These are phyloP conservation scores for Tetramorium parvispinum DNA, from an alignment of 1,140 invertebrate species.

Conservation along the genomic window DNA sequence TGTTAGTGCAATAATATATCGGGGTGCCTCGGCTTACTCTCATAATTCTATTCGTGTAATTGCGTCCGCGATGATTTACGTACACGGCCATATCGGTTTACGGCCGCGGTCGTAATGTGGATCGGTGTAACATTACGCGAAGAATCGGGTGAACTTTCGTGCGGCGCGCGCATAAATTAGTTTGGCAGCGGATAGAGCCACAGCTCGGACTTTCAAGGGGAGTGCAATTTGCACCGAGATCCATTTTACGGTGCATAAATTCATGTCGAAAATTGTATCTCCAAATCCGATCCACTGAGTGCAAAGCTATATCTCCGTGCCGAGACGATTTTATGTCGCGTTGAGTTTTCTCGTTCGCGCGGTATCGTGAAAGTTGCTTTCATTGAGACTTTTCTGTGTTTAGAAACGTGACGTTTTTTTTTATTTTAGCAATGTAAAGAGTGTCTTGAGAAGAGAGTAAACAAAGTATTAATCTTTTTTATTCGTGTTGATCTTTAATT, in stretches of 20 bases:
- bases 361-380: background rate
- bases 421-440: background rate
- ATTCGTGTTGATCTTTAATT: background rate
- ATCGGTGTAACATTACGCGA: constrained; percentile 39
- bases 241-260: background rate
- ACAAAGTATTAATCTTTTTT: background rate
- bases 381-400: background rate
- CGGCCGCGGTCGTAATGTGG: constrained; percentile 3
- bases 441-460: background rate
- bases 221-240: constrained; percentile 2
- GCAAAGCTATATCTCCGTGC: background rate
- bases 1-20: constrained; percentile 4
- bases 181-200: background rate
- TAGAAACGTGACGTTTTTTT: background rate
- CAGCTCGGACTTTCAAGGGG: background rate
- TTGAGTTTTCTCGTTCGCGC: background rate
- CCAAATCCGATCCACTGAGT: background rate
- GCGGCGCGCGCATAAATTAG: constrained; percentile 21
- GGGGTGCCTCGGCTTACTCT: background rate
- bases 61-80: constrained; percentile 36
- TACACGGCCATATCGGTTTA: constrained; percentile 24
- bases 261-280: background rate
- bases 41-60: constrained; percentile 40
- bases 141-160: constrained; percentile 34
- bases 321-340: background rate